phyloP scores from a whole-genome alignment of 2,797 vertebrate genomes.

The Hyperoplus lanceolatus region DNA sequence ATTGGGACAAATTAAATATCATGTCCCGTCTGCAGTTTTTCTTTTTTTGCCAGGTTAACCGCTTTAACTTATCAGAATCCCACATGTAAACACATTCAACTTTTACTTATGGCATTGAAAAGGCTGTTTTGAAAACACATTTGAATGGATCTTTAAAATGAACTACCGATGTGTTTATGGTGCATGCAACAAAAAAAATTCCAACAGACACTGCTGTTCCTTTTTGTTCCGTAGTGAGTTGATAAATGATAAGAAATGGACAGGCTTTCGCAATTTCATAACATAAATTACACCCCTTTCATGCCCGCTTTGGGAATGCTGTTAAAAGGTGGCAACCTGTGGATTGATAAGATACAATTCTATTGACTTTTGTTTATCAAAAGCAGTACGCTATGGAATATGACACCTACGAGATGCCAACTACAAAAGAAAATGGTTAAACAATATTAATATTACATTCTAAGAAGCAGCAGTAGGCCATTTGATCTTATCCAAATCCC shows the following conservation, averaged over 20 bases:
- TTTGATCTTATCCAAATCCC: background rate
- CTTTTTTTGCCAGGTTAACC: background rate
- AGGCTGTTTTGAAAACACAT: slow-evolving; percentile 1
- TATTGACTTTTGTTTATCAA: slow-evolving; percentile 9
- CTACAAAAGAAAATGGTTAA: background rate
- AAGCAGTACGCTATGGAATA: background rate
- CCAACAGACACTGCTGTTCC: background rate
- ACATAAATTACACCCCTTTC: slow-evolving; percentile 17
- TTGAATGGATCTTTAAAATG: slow-evolving; percentile 1
- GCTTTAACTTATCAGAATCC: background rate
- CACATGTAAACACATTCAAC: background rate
- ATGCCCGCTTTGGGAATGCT: slow-evolving; percentile 23
- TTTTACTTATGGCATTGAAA: slow-evolving; percentile 1
- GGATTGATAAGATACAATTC: slow-evolving; percentile 23
- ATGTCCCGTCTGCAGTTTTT: background rate
- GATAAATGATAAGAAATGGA: slow-evolving; percentile 14
- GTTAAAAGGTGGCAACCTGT: slow-evolving; percentile 13
- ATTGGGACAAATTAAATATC: background rate
- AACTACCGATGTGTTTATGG: slow-evolving; percentile 4
- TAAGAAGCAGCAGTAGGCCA: background rate
- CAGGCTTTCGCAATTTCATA: background rate
- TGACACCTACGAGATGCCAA: background rate
- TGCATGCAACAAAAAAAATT: background rate
- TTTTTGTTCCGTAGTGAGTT: slow-evolving; percentile 24
- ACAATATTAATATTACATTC: slow-evolving; percentile 9